Evolutionary conservation across 2,888 invertebrate genomes (phyloP).

Genomic region (Teleiodes luculella): DNA sequence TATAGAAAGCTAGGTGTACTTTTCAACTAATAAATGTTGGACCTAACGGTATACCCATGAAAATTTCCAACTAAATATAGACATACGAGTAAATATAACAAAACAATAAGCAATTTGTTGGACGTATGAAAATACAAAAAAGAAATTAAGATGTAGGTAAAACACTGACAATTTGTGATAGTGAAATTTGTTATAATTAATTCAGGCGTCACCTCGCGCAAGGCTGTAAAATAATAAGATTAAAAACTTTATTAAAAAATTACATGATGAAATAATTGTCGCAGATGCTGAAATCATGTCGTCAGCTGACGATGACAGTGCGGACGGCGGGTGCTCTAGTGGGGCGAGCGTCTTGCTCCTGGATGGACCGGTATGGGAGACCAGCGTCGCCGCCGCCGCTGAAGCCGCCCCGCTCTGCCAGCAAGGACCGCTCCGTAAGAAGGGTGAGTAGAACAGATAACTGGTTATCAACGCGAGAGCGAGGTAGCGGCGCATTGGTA

Average conservation of each 20-base stretch:
- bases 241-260: too few relatives aligned
- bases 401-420: constrained; percentile 66
- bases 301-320: constrained; percentile 93
- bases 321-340: constrained; percentile 88
- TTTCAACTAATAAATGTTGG: neutral
- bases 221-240: too few relatives aligned
- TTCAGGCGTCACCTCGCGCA: too few relatives aligned
- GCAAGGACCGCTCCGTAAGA: constrained; percentile 82
- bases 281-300: constrained; percentile 93
- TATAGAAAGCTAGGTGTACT: neutral
- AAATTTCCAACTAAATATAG: neutral
- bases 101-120: too few relatives aligned
- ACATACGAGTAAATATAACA: too few relatives aligned
- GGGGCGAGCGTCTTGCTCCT: constrained; percentile 91
- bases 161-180: too few relatives aligned
- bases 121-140: too few relatives aligned
- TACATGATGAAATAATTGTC: too few relatives aligned
- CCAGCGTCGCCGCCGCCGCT: constrained; percentile 87
- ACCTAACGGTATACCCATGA: too few relatives aligned
- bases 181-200: too few relatives aligned
- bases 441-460: constrained; percentile 75
- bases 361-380: constrained; percentile 95
- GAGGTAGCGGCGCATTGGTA: constrained; percentile 87
- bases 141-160: too few relatives aligned
- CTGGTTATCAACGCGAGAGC: constrained; percentile 92